phyloP scores from a whole-genome alignment of 2,113 vertebrate species.

The Calyptomena viridis region DNA sequence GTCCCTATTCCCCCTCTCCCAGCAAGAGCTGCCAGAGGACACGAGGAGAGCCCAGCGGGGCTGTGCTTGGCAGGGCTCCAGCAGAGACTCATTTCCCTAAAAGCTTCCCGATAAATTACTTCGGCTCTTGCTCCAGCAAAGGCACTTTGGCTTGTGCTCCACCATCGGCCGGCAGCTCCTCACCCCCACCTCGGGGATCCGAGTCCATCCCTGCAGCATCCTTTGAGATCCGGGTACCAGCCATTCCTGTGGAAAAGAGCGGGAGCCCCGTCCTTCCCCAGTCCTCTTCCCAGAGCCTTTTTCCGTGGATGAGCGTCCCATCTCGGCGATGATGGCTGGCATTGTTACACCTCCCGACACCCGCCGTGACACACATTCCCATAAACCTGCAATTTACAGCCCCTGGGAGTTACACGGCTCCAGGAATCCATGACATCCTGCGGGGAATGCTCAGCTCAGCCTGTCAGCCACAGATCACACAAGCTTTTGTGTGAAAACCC shows the following conservation, averaged over 20 bases:
- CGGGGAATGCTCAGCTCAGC: accelerated
- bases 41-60: slow-evolving; percentile 7
- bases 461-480: accelerated
- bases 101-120: slow-evolving; percentile 58
- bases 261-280: accelerated
- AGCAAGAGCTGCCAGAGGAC: slow-evolving; percentile 65
- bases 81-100: slow-evolving; percentile 58
- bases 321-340: background rate
- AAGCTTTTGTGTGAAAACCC: background rate
- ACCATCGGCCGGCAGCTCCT: background rate
- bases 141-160: background rate
- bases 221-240: background rate
- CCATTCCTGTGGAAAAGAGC: background rate
- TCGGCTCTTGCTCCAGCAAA: background rate
- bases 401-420: background rate
- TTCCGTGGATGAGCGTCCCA: background rate
- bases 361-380: background rate
- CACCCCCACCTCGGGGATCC: background rate
- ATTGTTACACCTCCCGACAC: background rate
- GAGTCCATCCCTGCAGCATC: background rate
- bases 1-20: background rate
- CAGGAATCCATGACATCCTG: accelerated
- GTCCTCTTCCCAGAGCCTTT: background rate
- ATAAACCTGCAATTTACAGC: background rate
- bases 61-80: slow-evolving; percentile 48